These are phyloP conservation scores for Apeira syringaria DNA, from an alignment of 2,888 invertebrate genomes.

Conservation along the genomic window DNA sequence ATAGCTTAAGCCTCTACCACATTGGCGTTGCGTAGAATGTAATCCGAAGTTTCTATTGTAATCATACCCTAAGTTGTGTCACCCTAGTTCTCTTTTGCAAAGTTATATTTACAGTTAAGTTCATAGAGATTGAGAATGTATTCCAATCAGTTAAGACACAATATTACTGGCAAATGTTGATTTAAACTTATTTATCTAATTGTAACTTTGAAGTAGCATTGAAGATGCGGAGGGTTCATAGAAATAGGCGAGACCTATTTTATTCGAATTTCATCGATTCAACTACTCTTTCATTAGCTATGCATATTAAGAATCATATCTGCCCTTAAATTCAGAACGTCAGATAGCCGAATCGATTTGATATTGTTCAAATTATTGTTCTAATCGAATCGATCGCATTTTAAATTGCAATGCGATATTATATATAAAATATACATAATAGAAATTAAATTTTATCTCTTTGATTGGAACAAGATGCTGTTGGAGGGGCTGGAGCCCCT, in stretches of 20 bases:
- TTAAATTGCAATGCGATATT: no score
- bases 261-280: no score
- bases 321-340: no score
- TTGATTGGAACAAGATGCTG: no score
- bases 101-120: slow-evolving; percentile 7
- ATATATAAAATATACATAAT: no score
- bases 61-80: slow-evolving; percentile 55
- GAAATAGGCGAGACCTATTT: slow-evolving; percentile 1
- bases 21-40: slow-evolving; percentile 48
- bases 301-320: no score
- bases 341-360: no score
- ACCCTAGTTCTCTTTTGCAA: slow-evolving; percentile 37
- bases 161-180: slow-evolving; percentile 16
- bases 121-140: slow-evolving; percentile 25
- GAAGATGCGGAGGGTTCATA: neutral
- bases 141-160: slow-evolving; percentile 33
- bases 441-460: no score
- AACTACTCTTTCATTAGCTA: no score
- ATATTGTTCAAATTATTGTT: no score
- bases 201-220: slow-evolving; percentile 3
- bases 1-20: slow-evolving; percentile 71
- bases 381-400: no score
- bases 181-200: neutral
- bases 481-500: no score
- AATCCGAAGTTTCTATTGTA: slow-evolving; percentile 67